A percentile compares a stretch with the other conserved stretches of the same genome.
Evolutionary conservation across 2,113 vertebrate species (phyloP).

Genomic region (Neodontobutis hainanensis): DNA sequence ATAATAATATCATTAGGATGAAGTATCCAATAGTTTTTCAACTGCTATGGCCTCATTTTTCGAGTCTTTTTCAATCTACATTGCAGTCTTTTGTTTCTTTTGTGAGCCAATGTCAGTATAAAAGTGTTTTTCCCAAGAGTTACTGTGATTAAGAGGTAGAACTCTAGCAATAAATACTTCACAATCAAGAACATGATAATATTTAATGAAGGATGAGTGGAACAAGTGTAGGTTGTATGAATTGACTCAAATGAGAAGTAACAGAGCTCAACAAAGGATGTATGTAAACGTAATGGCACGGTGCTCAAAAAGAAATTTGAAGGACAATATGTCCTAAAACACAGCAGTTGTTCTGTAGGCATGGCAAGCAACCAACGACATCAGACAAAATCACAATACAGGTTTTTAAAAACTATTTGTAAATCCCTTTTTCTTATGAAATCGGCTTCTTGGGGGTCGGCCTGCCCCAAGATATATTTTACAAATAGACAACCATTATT

Average conservation of each 20-base stretch:
- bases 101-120: background rate
- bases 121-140: background rate
- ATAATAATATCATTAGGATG: too few species aligned
- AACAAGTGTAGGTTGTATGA: background rate
- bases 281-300: background rate
- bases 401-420: too few species aligned
- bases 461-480: too few species aligned
- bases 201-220: background rate
- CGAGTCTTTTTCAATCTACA: too few species aligned
- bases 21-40: too few species aligned
- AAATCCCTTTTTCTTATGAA: too few species aligned
- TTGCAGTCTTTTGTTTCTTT: background rate
- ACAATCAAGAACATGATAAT: background rate
- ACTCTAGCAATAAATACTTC: background rate
- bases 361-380: background rate
- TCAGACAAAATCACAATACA: too few species aligned
- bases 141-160: background rate
- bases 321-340: background rate
- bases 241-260: background rate
- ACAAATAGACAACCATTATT: too few species aligned
- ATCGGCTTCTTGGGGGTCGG: too few species aligned
- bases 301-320: background rate
- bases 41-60: too few species aligned
- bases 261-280: background rate
- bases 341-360: background rate